Evolutionary conservation across 2,113 vertebrate species (phyloP).

Genomic region (Delphinapterus leucas): DNA sequence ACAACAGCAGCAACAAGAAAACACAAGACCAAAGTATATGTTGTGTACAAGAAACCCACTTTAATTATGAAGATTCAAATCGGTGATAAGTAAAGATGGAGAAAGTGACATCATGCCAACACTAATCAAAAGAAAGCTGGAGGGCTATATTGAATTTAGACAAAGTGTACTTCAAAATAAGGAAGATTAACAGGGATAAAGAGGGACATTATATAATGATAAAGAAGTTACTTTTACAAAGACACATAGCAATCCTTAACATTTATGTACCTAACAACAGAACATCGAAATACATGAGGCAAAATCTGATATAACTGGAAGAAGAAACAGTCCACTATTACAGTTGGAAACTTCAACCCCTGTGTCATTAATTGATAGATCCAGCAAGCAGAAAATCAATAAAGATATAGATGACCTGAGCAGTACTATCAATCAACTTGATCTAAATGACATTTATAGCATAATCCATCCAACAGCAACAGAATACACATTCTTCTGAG

Average conservation of each 20-base stretch:
- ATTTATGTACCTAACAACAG: background rate
- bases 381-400: background rate
- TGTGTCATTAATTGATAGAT: background rate
- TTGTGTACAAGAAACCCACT: background rate
- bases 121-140: background rate
- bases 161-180: background rate
- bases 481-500: background rate
- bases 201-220: background rate
- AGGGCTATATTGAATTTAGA: background rate
- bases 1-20: background rate
- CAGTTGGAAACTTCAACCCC: background rate
- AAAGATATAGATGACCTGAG: background rate
- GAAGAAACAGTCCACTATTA: background rate
- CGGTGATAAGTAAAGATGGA: background rate
- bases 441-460: slow-evolving; percentile 11
- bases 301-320: background rate
- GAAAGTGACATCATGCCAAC: background rate
- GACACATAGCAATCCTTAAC: background rate
- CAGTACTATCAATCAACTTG: background rate
- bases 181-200: background rate
- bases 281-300: background rate
- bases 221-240: background rate
- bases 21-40: background rate
- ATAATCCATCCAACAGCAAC: background rate
- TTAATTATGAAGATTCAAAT: background rate